A percentile compares a stretch with the other conserved stretches of the same genome.
Evolutionary conservation across 2,113 vertebrate species (phyloP).

Genomic region (Numida meleagris): DNA sequence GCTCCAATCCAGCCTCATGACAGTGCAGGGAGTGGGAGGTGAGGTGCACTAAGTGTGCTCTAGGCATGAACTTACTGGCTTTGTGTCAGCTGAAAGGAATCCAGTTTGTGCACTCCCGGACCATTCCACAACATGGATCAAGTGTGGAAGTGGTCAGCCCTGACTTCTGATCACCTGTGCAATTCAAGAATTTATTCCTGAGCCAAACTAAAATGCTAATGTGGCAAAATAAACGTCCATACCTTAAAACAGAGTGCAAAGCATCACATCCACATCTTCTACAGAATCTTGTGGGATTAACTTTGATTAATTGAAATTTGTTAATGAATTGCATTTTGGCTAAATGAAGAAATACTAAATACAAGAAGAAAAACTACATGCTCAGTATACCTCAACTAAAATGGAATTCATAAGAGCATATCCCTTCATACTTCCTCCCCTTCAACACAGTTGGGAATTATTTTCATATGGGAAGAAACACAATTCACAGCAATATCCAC

Average conservation of each 20-base stretch:
- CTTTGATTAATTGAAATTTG: background rate
- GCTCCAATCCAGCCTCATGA: background rate
- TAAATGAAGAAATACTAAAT: background rate
- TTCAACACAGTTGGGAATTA: background rate
- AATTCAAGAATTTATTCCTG: background rate
- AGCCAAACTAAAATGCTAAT: background rate
- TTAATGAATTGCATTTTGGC: background rate
- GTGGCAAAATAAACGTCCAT: background rate
- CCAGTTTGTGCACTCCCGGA: background rate
- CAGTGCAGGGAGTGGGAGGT: background rate
- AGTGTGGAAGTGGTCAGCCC: fast-evolving
- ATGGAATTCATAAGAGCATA: background rate
- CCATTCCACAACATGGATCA: background rate
- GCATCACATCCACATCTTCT: background rate
- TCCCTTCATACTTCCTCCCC: background rate
- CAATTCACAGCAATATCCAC: constrained; percentile 3
- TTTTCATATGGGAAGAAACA: background rate
- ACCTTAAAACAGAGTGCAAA: fast-evolving
- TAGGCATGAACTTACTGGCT: background rate
- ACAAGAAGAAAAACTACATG: background rate
- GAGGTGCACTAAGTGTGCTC: background rate
- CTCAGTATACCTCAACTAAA: background rate
- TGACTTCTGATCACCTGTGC: background rate
- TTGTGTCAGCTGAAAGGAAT: background rate
- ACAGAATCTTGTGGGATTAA: background rate